Conservation (phyloP, 2,113 vertebrate species). For the Barnardius zonarius region DNA sequence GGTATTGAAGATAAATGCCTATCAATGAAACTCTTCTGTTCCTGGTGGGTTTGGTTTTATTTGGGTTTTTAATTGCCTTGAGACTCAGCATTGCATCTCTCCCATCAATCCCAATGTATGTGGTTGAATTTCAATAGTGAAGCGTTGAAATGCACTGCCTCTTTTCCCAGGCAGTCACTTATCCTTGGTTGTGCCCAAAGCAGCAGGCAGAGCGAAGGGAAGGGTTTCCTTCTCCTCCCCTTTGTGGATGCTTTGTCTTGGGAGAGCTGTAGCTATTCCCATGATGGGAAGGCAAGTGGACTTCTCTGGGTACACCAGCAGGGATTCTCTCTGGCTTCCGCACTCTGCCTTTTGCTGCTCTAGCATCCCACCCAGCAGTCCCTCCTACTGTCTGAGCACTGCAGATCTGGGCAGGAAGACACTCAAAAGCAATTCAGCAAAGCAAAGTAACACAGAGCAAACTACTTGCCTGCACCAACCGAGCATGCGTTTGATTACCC, state of each 20-base stretch:
- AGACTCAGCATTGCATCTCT: accelerated
- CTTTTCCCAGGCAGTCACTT: not conserved
- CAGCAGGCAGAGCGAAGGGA: not conserved
- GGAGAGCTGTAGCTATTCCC: not conserved
- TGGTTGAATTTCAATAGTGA: accelerated
- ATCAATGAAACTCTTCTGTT: not conserved
- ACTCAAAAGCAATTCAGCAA: not conserved
- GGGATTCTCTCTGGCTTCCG: not conserved
- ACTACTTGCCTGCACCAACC: not conserved
- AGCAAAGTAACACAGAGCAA: not conserved
- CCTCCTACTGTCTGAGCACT: not conserved
- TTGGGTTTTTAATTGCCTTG: not conserved
- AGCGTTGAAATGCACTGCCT: not conserved
- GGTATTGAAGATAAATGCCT: not conserved
- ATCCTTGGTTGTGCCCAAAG: not conserved
- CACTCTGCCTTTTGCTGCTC: not conserved
- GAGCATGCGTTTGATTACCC: not conserved
- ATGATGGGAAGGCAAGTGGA: not conserved
- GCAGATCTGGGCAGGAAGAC: not conserved
- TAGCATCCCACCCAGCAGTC: not conserved
- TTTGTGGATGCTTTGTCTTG: not conserved
- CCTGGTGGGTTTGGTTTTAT: not conserved
- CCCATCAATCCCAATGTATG: not conserved
- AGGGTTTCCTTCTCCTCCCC: not conserved
- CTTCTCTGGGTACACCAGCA: not conserved